Percentiles rank a stretch among this genome's conserved stretches.
Conservation (phyloP, 2,797 vertebrate genomes). For the Tauraco hartlaubi region DNA sequence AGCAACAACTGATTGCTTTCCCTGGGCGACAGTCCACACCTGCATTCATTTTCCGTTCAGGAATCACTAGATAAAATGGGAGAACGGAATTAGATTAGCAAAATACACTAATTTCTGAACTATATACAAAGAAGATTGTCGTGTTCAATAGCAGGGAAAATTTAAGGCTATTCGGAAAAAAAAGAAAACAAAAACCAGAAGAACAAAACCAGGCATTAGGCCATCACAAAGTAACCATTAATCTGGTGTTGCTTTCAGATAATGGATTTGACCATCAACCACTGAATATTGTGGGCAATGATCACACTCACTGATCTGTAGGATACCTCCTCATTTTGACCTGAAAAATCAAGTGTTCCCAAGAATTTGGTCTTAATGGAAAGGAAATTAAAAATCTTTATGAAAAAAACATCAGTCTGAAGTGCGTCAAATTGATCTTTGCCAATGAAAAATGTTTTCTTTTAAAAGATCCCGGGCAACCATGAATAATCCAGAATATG, state of each 20-base stretch:
- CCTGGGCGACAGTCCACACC: accelerated
- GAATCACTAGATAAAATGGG: not conserved
- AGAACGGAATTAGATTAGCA: not conserved
- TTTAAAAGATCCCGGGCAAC: not conserved
- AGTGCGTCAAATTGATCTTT: not conserved
- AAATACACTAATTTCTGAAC: not conserved
- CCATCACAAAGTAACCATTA: not conserved
- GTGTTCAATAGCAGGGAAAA: not conserved
- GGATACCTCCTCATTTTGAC: not conserved
- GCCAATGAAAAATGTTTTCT: not conserved
- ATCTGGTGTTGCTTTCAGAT: not conserved
- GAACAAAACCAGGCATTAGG: not conserved
- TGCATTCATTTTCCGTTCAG: not conserved
- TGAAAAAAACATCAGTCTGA: not conserved
- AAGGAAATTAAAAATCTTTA: not conserved
- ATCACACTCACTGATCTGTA: not conserved
- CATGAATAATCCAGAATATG: not conserved
- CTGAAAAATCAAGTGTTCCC: not conserved
- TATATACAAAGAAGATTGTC: not conserved
- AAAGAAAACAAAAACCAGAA: not conserved
- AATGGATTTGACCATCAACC: not conserved
- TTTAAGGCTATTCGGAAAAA: not conserved
- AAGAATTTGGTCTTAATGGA: not conserved
- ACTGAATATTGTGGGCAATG: not conserved
- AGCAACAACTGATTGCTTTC: not conserved